These are phyloP conservation scores for Drosophila meridiana DNA, from an alignment of 2,888 invertebrate species.

Conservation along the genomic window DNA sequence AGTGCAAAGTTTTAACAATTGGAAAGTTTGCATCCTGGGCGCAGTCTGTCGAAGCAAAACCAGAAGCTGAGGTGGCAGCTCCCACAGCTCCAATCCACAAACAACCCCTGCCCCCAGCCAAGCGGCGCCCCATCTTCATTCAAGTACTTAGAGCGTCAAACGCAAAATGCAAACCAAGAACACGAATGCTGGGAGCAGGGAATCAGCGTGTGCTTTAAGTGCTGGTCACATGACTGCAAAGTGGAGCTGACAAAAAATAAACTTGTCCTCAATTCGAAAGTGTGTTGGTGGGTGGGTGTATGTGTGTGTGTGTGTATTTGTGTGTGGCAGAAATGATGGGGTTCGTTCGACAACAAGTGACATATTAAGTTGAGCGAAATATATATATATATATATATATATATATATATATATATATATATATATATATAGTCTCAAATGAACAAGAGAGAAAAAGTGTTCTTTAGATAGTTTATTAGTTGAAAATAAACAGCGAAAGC, in stretches of 20 bases:
- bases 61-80: slow-evolving; percentile 15
- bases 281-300: background rate
- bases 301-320: slow-evolving; percentile 31
- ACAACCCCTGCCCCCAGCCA: background rate
- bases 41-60: slow-evolving; percentile 41
- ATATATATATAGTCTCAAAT: slow-evolving; percentile 19
- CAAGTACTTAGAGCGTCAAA: slow-evolving; percentile 63
- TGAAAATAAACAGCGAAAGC: slow-evolving; percentile 1
- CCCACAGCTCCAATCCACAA: slow-evolving; percentile 13
- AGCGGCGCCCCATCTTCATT: slow-evolving; percentile 15
- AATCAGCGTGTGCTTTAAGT: slow-evolving; percentile 54
- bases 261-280: slow-evolving; percentile 56
- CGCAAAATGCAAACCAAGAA: slow-evolving; percentile 59
- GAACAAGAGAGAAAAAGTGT: slow-evolving; percentile 21
- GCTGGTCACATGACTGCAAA: slow-evolving; percentile 62
- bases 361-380: slow-evolving; percentile 15
- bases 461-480: slow-evolving; percentile 24
- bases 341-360: slow-evolving; percentile 26
- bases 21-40: slow-evolving; percentile 76
- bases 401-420: background rate
- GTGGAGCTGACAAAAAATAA: slow-evolving; percentile 59
- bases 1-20: slow-evolving; percentile 82
- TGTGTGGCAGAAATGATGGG: slow-evolving; percentile 43
- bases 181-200: background rate
- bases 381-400: background rate